A percentile compares a stretch with the other conserved stretches of the same genome.
These are phyloP conservation scores for Pseudococcus longispinus DNA, from an alignment of 2,888 invertebrate genomes.

Conservation along the genomic window DNA sequence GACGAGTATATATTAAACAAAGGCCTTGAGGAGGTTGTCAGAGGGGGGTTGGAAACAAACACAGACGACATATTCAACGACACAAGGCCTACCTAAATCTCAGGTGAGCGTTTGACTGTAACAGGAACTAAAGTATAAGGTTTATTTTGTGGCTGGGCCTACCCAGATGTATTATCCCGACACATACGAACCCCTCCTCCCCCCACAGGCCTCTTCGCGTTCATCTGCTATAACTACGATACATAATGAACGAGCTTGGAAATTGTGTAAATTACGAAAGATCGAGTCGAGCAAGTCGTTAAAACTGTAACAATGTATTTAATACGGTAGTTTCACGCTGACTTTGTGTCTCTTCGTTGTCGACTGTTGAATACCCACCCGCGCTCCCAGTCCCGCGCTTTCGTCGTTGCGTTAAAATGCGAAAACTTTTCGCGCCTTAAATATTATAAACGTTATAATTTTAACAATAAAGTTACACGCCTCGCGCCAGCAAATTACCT, in stretches of 20 bases:
- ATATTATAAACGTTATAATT: constrained; percentile 42
- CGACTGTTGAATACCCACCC: constrained; percentile 1
- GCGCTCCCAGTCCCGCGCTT: neutral
- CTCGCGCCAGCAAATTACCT: constrained; percentile 2
- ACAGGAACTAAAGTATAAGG: neutral
- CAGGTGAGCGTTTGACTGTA: constrained; percentile 35
- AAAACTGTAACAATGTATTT: constrained; percentile 46
- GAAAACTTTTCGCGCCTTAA: constrained; percentile 30
- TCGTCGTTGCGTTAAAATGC: constrained; percentile 5
- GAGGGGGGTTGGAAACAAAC: neutral
- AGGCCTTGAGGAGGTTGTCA: neutral
- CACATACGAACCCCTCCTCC: neutral
- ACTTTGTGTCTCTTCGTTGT: neutral
- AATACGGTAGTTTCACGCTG: constrained; percentile 24
- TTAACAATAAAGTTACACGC: constrained; percentile 15
- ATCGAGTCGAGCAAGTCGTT: constrained; percentile 24
- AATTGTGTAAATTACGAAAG: constrained; percentile 34
- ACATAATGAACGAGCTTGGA: constrained; percentile 27
- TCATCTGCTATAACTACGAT: neutral
- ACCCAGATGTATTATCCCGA: neutral
- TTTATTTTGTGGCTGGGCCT: constrained; percentile 16
- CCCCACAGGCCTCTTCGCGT: neutral
- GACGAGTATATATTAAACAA: neutral
- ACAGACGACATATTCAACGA: neutral
- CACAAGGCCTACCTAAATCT: neutral